Conservation (phyloP, 2,888 invertebrate genomes). For the Hypomecis atomaria region DNA sequence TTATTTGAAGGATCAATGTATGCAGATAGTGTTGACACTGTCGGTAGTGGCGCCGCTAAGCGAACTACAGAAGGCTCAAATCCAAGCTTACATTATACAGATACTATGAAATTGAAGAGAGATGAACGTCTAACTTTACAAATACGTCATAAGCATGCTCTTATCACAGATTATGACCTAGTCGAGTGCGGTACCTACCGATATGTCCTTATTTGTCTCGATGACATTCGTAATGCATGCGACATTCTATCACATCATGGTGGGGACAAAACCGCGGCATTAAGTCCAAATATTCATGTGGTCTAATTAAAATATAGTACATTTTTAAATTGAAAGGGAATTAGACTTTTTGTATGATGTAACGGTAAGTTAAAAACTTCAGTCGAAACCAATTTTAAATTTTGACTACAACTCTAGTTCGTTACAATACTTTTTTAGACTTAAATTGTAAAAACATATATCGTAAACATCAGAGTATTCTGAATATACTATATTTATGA, state of each 20-base stretch:
- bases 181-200: constrained; percentile 71
- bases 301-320: too few species aligned
- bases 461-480: too few species aligned
- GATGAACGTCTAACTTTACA: constrained; percentile 54
- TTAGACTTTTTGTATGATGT: too few species aligned
- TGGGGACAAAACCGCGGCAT: constrained; percentile 21
- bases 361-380: too few species aligned
- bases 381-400: too few species aligned
- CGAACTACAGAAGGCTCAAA: constrained; percentile 81
- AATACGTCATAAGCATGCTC: constrained; percentile 78
- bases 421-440: too few species aligned
- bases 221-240: constrained; percentile 45
- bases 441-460: too few species aligned
- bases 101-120: constrained; percentile 62
- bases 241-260: constrained; percentile 41
- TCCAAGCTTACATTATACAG: constrained; percentile 71
- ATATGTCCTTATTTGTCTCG: constrained; percentile 69
- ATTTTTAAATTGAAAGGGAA: too few species aligned
- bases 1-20: constrained; percentile 20
- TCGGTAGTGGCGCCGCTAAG: constrained; percentile 65
- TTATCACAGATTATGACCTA: constrained; percentile 82
- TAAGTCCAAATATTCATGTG: neutral
- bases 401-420: too few species aligned
- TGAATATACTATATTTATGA: too few species aligned
- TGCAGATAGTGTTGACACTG: constrained; percentile 25